These are phyloP conservation scores for Danio choprae DNA, from an alignment of 2,797 vertebrate species.

Conservation along the genomic window DNA sequence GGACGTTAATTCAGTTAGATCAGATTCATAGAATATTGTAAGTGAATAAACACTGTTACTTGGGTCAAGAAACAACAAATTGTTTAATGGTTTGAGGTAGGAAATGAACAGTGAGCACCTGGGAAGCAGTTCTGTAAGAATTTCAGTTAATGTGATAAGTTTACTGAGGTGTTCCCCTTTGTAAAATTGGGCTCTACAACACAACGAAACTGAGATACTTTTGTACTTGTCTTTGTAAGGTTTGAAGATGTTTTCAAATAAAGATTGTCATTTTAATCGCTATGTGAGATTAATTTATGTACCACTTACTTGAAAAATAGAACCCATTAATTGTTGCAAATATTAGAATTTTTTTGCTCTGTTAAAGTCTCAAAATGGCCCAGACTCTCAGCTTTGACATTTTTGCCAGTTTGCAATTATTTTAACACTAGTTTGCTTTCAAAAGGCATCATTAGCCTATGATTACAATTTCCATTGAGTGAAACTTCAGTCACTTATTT, in stretches of 20 bases:
- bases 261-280: not conserved
- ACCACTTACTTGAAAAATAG: too few species aligned
- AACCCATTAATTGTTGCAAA: too few species aligned
- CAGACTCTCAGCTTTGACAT: too few species aligned
- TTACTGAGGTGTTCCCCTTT: not conserved
- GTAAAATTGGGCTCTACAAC: not conserved
- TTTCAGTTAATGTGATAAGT: not conserved
- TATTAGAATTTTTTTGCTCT: too few species aligned
- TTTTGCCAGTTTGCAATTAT: too few species aligned
- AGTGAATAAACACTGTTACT: not conserved
- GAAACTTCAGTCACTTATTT: too few species aligned
- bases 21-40: not conserved
- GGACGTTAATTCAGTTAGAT: not conserved
- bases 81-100: not conserved
- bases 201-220: not conserved
- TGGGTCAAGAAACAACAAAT: too few species aligned
- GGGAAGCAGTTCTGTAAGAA: not conserved
- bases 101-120: not conserved
- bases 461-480: too few species aligned
- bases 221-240: not conserved
- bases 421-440: too few species aligned
- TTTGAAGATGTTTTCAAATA: not conserved
- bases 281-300: not conserved
- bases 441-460: too few species aligned
- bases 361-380: too few species aligned